Base-by-base conservation (phyloP, 2,797 vertebrate genomes). In the Anas flavirostris region DNA sequence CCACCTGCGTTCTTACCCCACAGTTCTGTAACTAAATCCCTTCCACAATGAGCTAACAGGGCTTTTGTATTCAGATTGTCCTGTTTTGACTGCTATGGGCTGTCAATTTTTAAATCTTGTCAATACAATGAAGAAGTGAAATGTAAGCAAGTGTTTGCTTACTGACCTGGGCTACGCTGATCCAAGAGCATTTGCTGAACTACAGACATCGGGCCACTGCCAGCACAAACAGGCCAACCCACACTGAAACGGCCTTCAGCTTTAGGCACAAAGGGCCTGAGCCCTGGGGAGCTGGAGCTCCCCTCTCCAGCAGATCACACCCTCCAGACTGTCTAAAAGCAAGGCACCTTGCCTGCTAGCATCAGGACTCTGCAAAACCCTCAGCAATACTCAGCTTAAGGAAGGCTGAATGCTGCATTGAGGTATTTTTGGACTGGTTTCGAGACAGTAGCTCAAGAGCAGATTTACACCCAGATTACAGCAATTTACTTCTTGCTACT, bases 91-190 rank as follows among this genome's bases (percentile, higher is more conserved):
- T 90, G 72, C 72, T 80, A 8, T 31, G 82, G 60, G 14, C 53
- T 55, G 63, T 91, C 90, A 67, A 90, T 90, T 88, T 86, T 91
- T 11, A 79, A 69, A 88, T 87, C 78, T 86, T 88, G 33, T 74
- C 77, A 84, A 84, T 91, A 77, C 85, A 90, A 82, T 33, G 19
- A 82, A 89, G 93, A 91, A 90, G 46, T 85, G 64, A 95, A 87
- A 94, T 55, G 68, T 84, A 92, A 93, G 69, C 76, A 82, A 52
- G 56, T 43, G 75, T 91, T 91, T 92, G 72, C 90, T 63, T 86
- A 93, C 75, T 94, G 91, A 97, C 78, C 88, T 92, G 68, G 41
- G 60, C 59, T 88, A 11, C 50, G 35, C 83, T 75, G 72, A 85
- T 69, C 78, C 72, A 80, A 50, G 33, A 88, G 41, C 77, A 62